Conservation (phyloP, 2,888 invertebrate species). For the Clunio marinus region DNA sequence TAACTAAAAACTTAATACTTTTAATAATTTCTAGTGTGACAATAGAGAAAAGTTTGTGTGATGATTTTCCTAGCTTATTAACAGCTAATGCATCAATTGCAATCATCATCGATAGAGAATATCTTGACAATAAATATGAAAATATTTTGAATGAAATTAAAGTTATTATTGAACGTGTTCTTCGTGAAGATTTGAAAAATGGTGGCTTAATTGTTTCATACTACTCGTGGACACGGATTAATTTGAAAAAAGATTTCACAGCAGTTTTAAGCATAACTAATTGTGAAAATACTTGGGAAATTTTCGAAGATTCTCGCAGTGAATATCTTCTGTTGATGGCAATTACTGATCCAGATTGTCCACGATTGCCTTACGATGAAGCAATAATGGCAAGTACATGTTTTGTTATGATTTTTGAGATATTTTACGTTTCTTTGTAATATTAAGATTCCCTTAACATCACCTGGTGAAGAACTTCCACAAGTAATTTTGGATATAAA, state of each 20-base stretch:
- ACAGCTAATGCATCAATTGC: slow-evolving; percentile 74
- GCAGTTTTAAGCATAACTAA: slow-evolving; percentile 71
- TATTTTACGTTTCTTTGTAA: background rate
- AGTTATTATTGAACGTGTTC: slow-evolving; percentile 60
- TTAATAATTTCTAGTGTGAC: background rate
- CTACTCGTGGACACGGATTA: slow-evolving; percentile 64
- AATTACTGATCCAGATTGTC: slow-evolving; percentile 74
- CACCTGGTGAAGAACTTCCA: slow-evolving; percentile 67
- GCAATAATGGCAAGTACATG: slow-evolving; percentile 58
- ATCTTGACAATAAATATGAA: slow-evolving; percentile 60
- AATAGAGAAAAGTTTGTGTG: slow-evolving; percentile 42
- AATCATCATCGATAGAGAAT: slow-evolving; percentile 66
- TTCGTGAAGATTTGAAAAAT: slow-evolving; percentile 61
- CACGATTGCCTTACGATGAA: slow-evolving; percentile 62
- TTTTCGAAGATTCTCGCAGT: slow-evolving; percentile 60
- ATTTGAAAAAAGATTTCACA: slow-evolving; percentile 67
- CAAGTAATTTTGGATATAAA: slow-evolving; percentile 74
- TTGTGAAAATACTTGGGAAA: slow-evolving; percentile 69
- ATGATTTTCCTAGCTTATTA: slow-evolving; percentile 68
- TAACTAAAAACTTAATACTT: background rate
- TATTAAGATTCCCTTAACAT: slow-evolving; percentile 57
- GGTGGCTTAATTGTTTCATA: slow-evolving; percentile 66
- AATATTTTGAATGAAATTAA: slow-evolving; percentile 56
- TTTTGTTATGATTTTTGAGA: too few species aligned
- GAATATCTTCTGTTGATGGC: slow-evolving; percentile 68